Evolutionary conservation across 2,797 vertebrate species (phyloP), one percentile per base, ranked within the genome.

Genomic region (Novumbra hubbsi): DNA sequence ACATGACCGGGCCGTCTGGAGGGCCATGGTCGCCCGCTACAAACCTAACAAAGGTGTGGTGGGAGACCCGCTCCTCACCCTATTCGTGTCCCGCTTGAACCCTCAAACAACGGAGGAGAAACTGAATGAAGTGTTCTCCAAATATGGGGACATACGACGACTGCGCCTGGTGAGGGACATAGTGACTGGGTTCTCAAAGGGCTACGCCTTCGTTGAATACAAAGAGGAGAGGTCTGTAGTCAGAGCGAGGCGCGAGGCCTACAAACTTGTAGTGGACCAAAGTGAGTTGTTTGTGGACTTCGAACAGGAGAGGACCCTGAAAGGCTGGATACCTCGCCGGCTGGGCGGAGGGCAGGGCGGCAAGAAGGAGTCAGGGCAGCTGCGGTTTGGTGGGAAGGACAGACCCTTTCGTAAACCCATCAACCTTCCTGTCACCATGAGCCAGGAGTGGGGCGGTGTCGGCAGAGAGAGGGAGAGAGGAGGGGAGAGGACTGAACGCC

Each of bases 401-500:
- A 90, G 97, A 68, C 98, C 97, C 3, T 99, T 99, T 85, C 92
- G 97, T 1, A 98, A 97, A 72, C 98, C 97, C 41, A 98, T 99
- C 32, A 95, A 94, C 79, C 83, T 99, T 68, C 95, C 94, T 0
- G 76, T 85, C 0, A 80, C 92, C 34, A 64, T 67, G 57, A 68
- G 72, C n/a, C 88, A 82, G 65, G 90, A 91, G 0, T 62, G 91
- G 70, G 30, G 91, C 68, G 8, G 21, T 24, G 85, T 77, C 16
- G 88, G 89, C 74, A 88, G 79, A 73, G 90, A 81, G 49, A 88
- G 93, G 88, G 91, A 93, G 14, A 85, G 89, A 60, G 57, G 82
- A 5, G 85, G 90, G 50, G 86, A 81, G 65, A 79, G 89, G 30
- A 86, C 89, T 48, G 87, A 90, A 52, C 75, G 80, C 14, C 84